Evolutionary conservation across 2,888 invertebrate genomes (phyloP).

Genomic region (Nysson spinosus): DNA sequence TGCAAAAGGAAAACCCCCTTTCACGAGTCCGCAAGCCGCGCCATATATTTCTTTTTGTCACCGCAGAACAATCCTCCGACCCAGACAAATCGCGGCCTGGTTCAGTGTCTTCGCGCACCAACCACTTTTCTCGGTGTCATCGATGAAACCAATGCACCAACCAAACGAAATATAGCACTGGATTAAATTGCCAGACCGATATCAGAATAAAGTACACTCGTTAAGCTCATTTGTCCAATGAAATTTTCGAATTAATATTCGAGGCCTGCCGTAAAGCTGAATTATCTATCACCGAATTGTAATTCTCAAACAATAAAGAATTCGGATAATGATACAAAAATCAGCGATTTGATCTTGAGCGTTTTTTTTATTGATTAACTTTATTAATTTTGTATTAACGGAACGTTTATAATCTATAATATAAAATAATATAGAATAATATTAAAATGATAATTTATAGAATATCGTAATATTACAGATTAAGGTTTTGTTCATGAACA

Average conservation of each 20-base stretch:
- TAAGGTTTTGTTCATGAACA: no score
- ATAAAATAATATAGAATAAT: no score
- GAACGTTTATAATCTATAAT: no score
- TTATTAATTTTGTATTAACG: no score
- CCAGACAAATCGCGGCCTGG: constrained; percentile 54
- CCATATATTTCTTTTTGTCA: constrained; percentile 45
- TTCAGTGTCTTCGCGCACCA: constrained; percentile 36
- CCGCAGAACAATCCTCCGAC: constrained; percentile 30
- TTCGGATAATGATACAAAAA: no score
- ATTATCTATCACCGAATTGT: not conserved
- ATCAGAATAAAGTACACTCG: not conserved
- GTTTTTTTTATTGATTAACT: no score
- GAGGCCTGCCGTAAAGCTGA: not conserved
- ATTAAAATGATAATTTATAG: no score
- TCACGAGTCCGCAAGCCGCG: not conserved
- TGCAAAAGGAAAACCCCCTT: constrained; percentile 20
- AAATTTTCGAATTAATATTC: not conserved
- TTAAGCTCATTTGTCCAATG: not conserved
- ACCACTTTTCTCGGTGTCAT: constrained; percentile 49
- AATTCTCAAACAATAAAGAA: no score
- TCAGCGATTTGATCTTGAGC: no score
- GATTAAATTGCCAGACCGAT: constrained; percentile 39
- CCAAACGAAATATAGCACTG: constrained; percentile 19
- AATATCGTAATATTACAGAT: no score
- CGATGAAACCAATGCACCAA: constrained; percentile 29